These are phyloP conservation scores for Daubentonia madagascariensis DNA, from an alignment of 2,113 vertebrate genomes.

Conservation along the genomic window DNA sequence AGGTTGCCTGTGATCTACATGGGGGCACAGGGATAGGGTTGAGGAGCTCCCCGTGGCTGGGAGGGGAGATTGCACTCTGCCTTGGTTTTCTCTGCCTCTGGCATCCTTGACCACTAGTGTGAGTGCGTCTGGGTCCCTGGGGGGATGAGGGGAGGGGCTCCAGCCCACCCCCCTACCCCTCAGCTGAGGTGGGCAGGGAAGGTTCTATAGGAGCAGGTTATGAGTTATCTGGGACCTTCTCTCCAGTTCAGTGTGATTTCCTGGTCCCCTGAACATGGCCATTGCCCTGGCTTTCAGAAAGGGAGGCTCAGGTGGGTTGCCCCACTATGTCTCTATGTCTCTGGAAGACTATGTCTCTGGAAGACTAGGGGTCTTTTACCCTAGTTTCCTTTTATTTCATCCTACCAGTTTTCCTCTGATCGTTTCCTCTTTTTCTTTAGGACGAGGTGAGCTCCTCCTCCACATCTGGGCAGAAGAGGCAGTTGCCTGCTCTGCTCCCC, in stretches of 20 bases:
- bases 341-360: neutral
- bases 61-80: neutral
- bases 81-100: neutral
- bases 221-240: neutral
- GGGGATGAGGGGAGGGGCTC: neutral
- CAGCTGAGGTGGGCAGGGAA: neutral
- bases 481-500: neutral
- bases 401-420: neutral
- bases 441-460: neutral
- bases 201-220: neutral
- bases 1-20: constrained; percentile 34
- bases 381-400: neutral
- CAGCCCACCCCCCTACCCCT: neutral
- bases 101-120: neutral
- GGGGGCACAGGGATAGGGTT: neutral
- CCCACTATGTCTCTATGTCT: neutral
- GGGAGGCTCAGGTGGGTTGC: neutral
- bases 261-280: neutral
- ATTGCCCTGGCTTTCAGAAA: neutral
- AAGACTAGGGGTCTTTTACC: neutral
- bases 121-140: neutral
- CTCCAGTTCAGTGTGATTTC: neutral
- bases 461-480: neutral
- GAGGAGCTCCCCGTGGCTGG: neutral
- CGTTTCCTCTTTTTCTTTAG: neutral